Evolutionary conservation across 2,888 invertebrate genomes (phyloP), one percentile per base, ranked within the genome.

Genomic region (Heliconius aoede): DNA sequence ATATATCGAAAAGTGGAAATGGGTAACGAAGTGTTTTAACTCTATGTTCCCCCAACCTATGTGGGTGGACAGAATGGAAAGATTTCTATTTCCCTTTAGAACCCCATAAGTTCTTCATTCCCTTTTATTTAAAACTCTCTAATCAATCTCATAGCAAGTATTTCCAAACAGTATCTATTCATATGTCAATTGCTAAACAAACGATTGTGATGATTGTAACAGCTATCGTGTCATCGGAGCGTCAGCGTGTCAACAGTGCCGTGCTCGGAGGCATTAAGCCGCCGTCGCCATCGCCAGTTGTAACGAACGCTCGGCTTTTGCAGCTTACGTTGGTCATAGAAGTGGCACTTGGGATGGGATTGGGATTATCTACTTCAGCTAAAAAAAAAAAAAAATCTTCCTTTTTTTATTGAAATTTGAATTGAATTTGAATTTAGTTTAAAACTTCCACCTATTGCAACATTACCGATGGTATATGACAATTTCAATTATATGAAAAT

Each of bases 281-380:
- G 51, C 21, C 55, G 3, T 55, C 55, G n/a, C n/a, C 32, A 51
- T n/a, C 55, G 9, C 55, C 32, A 62, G 46, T 62, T 28, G 71
- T 75, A 71, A 75, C n/a, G 69, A 75, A 62, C 69, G 55, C 51
- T 71, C 36, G 55, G 68, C 62, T 71, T 75, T 71, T 75, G 69
- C 28, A 74, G 61, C 21, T 40, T 67, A 74, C 21, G 18, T 18
- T 21, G 24, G 7, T 32, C 51, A 26, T 36, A 64, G 71, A 62
- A 55, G 21, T 30, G 26, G 62, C 51, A 55, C 2, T 60, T 55
- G 30, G 18, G 0, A 72, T 32, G 36, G 11, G 40, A 2, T 2
- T 21, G n/a, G n/a, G n/a, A n/a, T 46, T 46, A 18, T 1, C 46
- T 18, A 46, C 1, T 40, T n/a, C n/a, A n/a, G n/a, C n/a, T n/a